Base-by-base conservation (phyloP, 2,113 vertebrate species). In the Embiotoca jacksoni region DNA sequence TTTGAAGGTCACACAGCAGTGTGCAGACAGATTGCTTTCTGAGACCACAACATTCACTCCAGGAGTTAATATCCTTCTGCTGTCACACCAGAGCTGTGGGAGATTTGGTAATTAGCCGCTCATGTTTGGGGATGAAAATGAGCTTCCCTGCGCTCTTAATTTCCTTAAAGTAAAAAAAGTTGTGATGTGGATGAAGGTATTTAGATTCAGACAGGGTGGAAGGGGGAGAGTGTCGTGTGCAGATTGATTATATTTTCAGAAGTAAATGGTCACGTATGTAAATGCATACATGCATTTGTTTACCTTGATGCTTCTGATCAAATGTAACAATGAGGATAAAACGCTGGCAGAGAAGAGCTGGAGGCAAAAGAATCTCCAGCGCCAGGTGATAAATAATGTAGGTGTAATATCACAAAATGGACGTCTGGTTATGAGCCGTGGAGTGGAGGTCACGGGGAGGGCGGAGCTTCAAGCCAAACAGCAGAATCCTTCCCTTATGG, bases 351-450 rank as follows among this genome's bases (percentile, higher is more conserved):
- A 7, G 35, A 31, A 91, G 85, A 86, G 70, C 50, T 72, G 59
- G 70, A 87, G 65, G 90, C 90, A 88, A 90, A 8, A 30, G 90
- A 88, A 83, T 77, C 92, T 90, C 92, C 86, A 86, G 81, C 36
- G 65, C 86, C 2, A 46, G 80, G 64, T 71, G 23, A 93, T 95
- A 95, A 95, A 96, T 96, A 94, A 96, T 96, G 92, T 86, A 96
- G 92, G 85, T 78, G 64, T 14, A 41, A 84, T 94, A 94, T 94
- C 91, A 93, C 92, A 94, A 94, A 88, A 91, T 92, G 89, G 91
- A 89, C 69, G 80, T 81, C 77, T 91, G 78, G 47, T 57, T 67
- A 53, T 23, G 68, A 72, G 61, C 58, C 67, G 74, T 53, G 93
- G 89, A 76, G 78, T 81, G 80, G 91, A 93, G 84, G 30, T 90